Base-by-base conservation (phyloP, 2,113 vertebrate genomes). In the Origma solitaria region DNA sequence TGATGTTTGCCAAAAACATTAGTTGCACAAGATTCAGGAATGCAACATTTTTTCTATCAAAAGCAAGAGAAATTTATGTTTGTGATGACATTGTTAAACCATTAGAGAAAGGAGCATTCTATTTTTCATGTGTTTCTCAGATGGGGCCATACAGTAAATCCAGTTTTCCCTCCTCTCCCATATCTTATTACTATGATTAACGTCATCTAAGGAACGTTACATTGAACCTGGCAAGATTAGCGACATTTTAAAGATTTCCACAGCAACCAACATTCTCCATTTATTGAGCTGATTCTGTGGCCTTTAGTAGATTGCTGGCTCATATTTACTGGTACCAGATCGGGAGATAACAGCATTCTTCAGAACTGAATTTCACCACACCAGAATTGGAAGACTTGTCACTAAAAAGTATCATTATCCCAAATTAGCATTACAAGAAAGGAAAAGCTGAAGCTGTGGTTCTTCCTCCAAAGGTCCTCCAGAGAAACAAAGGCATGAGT, bases 21-120 rank as follows among this genome's bases (percentile, higher is more conserved):
- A 45, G 84, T 95, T 96, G 92, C 95, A 93, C 95, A 97, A 95
- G 93, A 82, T 68, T 91, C 60, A 92, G 86, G 95, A 96, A 97
- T 88, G 94, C 68, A 95, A 62, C 53, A 7, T 79, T 90, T 93
- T 92, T 94, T 65, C 84, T 95, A 58, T 71, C 82, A 94, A 90
- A 88, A 95, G 84, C 35, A 89, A 37, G 76, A 92, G 54, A 96
- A 95, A 92, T 96, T 96, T 95, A 95, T 95, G 95, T 65, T 86
- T 72, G 78, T 22, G 66, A 92, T 90, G 94, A 96, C 35, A 44
- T 58, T 90, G 72, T 68, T 95, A 78, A 93, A 85, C 53, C 24
- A 51, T 92, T 73, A 79, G 53, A 86, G 68, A 94, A 90, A 82
- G 51, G 16, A 86, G 83, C 65, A 68, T 92, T 87, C 70, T 82